Evolutionary conservation across 30 jellyfish, hydroid and myxozoan genomes (phyloP), one percentile per base, ranked within the genome.

Genomic region (Hydractinia echinata): DNA sequence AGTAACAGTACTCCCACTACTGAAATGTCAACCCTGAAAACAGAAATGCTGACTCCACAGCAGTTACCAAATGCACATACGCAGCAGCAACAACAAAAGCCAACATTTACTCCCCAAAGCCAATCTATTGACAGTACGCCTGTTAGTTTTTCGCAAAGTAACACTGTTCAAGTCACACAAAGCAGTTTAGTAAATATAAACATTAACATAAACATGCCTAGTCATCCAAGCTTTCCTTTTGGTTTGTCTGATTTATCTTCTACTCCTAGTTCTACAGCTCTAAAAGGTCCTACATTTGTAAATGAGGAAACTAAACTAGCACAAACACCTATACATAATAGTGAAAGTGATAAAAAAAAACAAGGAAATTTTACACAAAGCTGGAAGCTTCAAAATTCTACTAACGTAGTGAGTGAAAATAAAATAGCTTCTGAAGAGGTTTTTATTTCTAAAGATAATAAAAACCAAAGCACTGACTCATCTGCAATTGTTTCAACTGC

Each of bases 161-260:
- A 60, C 60, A 44, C 85, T 52, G 85, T 77, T 58, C 85, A 77
- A 77, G 85, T 64, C 14, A 77, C 85, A n/a, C 85, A 77, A 60
- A 77, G 60, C 49, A 77, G 85, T 61, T 60, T 84, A 3, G 76
- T 77, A 10, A 77, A 77, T n/a, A 77, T 77, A 8, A 77, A 77
- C 60, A 77, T 77, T 19, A 77, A 77, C n/a, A 77, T 77, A 10
- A 77, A 77, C 73, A 77, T 77, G 85, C 85, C 85, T 4, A 77
- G 60, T 54, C 77, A 77, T 61, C 53, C 85, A 9, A 76, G 58
- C n/a, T 77, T 77, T 77, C 85, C 85, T 8, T 77, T 53, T 77
- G 30, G 56, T 19, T 77, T 77, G 61, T 16, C 85, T 52, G 72
- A 55, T 48, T n/a, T 30, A 11, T 61, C 76, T 44, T 30, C 51